These are phyloP conservation scores for Notechis scutatus DNA, from an alignment of 2,113 vertebrate genomes.

Conservation along the genomic window DNA sequence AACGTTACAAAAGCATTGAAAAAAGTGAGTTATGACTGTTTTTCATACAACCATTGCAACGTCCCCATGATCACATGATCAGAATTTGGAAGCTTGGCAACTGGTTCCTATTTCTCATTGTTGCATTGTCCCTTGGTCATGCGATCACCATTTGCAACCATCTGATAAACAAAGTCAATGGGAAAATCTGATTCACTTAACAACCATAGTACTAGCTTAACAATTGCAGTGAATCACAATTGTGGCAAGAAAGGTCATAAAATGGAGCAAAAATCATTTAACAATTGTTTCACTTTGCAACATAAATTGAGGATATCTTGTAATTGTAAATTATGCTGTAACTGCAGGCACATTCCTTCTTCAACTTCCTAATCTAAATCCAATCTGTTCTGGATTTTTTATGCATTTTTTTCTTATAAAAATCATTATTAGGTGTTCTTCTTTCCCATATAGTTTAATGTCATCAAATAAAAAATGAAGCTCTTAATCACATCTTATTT, in stretches of 20 bases:
- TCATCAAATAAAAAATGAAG: not conserved
- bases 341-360: not conserved
- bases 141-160: not conserved
- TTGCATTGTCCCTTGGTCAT: not conserved
- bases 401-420: not conserved
- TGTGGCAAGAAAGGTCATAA: not conserved
- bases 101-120: not conserved
- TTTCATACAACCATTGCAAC: not conserved
- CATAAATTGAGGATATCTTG: not conserved
- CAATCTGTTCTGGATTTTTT: accelerated
- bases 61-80: not conserved
- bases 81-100: not conserved
- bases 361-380: not conserved
- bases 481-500: not conserved
- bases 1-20: not conserved
- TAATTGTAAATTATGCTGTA: not conserved
- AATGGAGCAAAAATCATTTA: not conserved
- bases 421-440: not conserved
- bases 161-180: too few relatives aligned
- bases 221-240: not conserved
- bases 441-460: not conserved
- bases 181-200: too few relatives aligned
- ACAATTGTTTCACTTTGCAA: not conserved
- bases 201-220: not conserved
- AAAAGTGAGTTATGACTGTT: not conserved